Percentiles rank a stretch among this genome's conserved stretches.
These are phyloP conservation scores for Pangasius djambal DNA, from an alignment of 2,797 vertebrate species.

Conservation along the genomic window DNA sequence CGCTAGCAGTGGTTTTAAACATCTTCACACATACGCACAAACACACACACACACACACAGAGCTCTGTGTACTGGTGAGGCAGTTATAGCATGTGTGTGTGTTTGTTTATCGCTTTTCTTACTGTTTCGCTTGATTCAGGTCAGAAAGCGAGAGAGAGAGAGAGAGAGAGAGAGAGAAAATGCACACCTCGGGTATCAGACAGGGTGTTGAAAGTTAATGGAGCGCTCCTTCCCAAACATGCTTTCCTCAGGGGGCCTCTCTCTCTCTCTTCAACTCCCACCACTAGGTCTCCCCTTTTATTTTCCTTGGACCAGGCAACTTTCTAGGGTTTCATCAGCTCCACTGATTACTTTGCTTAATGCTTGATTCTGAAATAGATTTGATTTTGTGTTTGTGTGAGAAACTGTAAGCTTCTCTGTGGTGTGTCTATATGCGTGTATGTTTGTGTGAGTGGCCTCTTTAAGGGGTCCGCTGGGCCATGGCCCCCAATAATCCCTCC, in stretches of 20 bases:
- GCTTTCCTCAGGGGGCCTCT: constrained; percentile 69
- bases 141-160: constrained; percentile 40
- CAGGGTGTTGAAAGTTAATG: constrained; percentile 73
- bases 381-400: background rate
- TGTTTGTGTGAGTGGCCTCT: constrained; percentile 41
- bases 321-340: constrained; percentile 49
- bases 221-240: constrained; percentile 76
- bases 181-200: constrained; percentile 65
- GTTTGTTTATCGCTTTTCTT: constrained; percentile 48
- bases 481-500: constrained; percentile 49
- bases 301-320: constrained; percentile 20
- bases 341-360: constrained; percentile 39
- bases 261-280: constrained; percentile 63
- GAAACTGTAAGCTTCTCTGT: background rate
- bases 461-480: constrained; percentile 47
- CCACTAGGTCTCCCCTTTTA: constrained; percentile 66
- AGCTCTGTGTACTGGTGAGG: constrained; percentile 26
- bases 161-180: constrained; percentile 32
- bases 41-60: constrained; percentile 15
- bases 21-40: constrained; percentile 50
- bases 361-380: constrained; percentile 18
- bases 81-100: constrained; percentile 43
- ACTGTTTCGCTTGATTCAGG: constrained; percentile 44
- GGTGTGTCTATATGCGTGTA: background rate
- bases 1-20: constrained; percentile 74